Percentiles rank a stretch among this genome's conserved stretches.
phyloP scores from a whole-genome alignment of 2,113 vertebrate genomes.

The Laticauda laticaudata region DNA sequence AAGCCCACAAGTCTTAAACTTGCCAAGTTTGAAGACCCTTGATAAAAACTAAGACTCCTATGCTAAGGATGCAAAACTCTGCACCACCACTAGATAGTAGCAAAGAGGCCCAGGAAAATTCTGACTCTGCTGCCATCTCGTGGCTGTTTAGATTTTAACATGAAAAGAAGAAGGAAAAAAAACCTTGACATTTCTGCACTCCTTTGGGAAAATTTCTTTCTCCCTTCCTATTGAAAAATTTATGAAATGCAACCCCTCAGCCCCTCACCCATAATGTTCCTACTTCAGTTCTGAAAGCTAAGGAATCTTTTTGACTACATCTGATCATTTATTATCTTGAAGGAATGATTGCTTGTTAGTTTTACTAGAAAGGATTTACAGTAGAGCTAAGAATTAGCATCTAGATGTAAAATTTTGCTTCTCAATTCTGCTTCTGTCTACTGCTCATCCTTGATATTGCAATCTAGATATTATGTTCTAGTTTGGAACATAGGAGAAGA shows the following conservation, averaged over 20 bases:
- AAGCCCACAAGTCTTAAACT: too few species aligned
- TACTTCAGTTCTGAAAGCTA: too few species aligned
- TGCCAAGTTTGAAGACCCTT: too few species aligned
- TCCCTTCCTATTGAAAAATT: neutral
- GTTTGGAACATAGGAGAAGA: neutral
- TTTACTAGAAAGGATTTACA: neutral
- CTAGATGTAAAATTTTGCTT: neutral
- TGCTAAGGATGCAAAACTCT: neutral
- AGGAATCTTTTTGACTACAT: neutral
- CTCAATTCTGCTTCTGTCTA: neutral
- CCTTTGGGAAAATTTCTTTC: neutral
- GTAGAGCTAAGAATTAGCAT: neutral
- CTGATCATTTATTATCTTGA: neutral
- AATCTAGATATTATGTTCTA: neutral
- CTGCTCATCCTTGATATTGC: neutral
- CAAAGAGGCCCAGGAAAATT: neutral
- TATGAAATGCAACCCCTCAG: neutral
- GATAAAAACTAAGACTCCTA: neutral
- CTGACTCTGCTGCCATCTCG: neutral
- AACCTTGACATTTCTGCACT: neutral
- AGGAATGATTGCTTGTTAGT: neutral
- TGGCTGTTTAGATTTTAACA: neutral
- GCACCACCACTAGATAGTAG: neutral
- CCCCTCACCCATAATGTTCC: neutral
- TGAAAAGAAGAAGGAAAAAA: neutral